Evolutionary conservation across 2,888 invertebrate genomes (phyloP).

Genomic region (Steinernema hermaphroditum): DNA sequence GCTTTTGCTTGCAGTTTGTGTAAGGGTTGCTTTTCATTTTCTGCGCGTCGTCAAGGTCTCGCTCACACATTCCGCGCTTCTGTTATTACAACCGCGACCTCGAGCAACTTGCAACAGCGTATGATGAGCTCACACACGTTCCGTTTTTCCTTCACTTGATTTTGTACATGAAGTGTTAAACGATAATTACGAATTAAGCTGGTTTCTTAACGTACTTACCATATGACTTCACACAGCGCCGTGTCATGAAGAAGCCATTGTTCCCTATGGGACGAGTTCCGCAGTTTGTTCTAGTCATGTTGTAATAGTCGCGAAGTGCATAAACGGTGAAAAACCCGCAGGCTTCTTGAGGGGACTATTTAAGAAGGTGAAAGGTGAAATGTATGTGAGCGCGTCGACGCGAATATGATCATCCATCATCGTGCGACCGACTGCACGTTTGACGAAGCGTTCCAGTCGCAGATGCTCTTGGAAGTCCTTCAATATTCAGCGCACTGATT

Average conservation of each 20-base stretch:
- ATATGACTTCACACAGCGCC: no score
- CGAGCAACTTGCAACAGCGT: neutral
- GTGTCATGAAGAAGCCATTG: no score
- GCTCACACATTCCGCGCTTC: neutral
- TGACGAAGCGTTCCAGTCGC: constrained; percentile 23
- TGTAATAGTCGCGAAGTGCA: constrained; percentile 11
- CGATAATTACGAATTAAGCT: neutral
- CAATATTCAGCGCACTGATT: no score
- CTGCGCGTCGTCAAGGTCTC: neutral
- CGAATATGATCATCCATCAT: constrained; percentile 5
- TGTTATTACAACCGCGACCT: neutral
- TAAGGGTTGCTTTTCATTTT: no score
- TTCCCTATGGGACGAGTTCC: neutral
- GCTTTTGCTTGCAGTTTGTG: neutral
- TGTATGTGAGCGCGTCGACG: constrained; percentile 3
- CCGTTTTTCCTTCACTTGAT: neutral
- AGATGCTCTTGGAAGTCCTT: no score
- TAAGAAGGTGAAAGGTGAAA: constrained; percentile 26
- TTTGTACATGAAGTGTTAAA: no score
- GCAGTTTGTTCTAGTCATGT: neutral
- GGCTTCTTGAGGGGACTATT: neutral
- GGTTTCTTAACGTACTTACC: no score
- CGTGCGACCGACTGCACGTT: constrained; percentile 1
- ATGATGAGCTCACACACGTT: neutral
- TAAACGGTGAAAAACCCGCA: neutral